These are phyloP conservation scores for Cheilosia vulpina DNA, from an alignment of 2,888 invertebrate genomes.

Conservation along the genomic window DNA sequence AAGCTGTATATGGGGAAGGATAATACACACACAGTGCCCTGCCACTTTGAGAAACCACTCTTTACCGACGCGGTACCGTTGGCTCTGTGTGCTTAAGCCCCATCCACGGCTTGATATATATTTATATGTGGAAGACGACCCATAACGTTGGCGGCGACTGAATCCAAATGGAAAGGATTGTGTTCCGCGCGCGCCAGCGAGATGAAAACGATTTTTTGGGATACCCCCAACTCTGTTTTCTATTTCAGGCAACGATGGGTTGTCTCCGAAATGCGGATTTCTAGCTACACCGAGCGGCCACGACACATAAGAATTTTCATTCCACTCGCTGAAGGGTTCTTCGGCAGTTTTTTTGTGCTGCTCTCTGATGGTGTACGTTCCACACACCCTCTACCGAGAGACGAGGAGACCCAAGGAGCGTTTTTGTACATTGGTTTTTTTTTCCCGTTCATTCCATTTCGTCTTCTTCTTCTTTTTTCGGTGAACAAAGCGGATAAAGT, in stretches of 20 bases:
- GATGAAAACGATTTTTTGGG: constrained; percentile 71
- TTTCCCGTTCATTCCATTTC: constrained; percentile 20
- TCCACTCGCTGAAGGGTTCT: constrained; percentile 73
- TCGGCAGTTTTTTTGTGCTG: constrained; percentile 57
- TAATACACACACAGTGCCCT: constrained; percentile 69
- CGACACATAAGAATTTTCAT: constrained; percentile 74
- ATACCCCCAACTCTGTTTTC: constrained; percentile 50
- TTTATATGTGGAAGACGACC: constrained; percentile 54
- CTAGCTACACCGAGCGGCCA: constrained; percentile 10
- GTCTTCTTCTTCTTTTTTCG: constrained; percentile 36
- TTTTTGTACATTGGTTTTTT: constrained; percentile 66
- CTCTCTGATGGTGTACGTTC: constrained; percentile 26
- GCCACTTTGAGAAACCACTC: constrained; percentile 65
- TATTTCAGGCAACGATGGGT: constrained; percentile 61
- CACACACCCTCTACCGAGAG: constrained; percentile 23
- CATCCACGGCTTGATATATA: constrained; percentile 11
- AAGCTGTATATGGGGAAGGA: constrained; percentile 57
- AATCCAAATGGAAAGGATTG: constrained; percentile 64
- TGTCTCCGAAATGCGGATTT: constrained; percentile 69
- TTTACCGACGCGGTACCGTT: constrained; percentile 28
- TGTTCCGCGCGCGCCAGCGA: constrained; percentile 28
- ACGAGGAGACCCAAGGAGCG: constrained; percentile 39
- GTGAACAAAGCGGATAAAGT: constrained; percentile 70
- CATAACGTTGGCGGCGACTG: constrained; percentile 72
- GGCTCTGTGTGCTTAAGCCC: constrained; percentile 33